Evolutionary conservation across 2,888 invertebrate genomes (phyloP), one percentile per base, ranked within the genome.

Genomic region (Tenthredo amoena): DNA sequence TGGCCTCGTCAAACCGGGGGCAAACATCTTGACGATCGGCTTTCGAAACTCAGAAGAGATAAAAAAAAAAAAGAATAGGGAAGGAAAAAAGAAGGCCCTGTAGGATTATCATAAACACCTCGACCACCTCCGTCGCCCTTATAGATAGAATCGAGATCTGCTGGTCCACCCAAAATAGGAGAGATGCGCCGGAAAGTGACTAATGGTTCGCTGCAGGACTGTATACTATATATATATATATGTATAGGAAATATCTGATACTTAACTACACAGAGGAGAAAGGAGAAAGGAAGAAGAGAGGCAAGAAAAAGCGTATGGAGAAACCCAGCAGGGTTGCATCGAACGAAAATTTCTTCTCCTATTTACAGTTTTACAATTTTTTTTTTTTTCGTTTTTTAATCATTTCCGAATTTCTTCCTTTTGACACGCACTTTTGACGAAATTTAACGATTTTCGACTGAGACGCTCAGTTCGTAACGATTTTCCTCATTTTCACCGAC

Each of bases 61-160:
- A 2, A 79, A 55, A 34, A 34, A 55, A 34, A 34, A 12, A 34
- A 15, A 85, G 88, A 31, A 37, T 1, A 71, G 18, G 18, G n/a
- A 37, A 68, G 10, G 12, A 37, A 71, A 37, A 71, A 31, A 71
- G 31, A 71, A 74, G 43, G 86, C 89, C 88, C 87, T 87, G 88
- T 88, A 85, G 85, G 88, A 91, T 91, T 91, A 90, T 88, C 91
- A 91, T 91, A 92, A 92, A 92, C 91, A 90, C 90, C 88, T 89
- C 85, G 86, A 85, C 89, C 89, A 89, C 89, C 89, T 89, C 89
- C 86, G 87, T 89, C 86, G 84, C 43, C 71, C 34, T 71, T 83
- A 55, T 87, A 87, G 86, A 84, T 85, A 90, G 88, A 92, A 91
- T 89, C 47, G 71, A 89, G 88, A 90, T 90, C 90, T 88, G 88